Percentiles rank a stretch among this genome's conserved stretches.
These are phyloP conservation scores for Sycophila sp. DNA, from an alignment of 1,140 invertebrate species.

Conservation along the genomic window DNA sequence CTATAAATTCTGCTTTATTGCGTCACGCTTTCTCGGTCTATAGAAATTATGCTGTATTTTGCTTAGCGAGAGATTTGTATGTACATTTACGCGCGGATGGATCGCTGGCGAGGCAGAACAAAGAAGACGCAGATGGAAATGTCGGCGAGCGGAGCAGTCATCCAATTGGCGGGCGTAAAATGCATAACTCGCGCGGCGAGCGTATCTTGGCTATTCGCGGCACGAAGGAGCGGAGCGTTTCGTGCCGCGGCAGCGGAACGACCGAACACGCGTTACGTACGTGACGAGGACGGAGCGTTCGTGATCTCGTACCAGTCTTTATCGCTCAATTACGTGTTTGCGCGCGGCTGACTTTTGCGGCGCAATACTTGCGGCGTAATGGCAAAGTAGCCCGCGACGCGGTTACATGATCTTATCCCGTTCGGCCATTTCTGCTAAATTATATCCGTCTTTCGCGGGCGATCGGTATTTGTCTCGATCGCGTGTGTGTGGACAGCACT, in stretches of 20 bases:
- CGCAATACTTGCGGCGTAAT: not conserved
- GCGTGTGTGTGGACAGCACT: not conserved
- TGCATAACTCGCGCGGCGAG: too few relatives aligned
- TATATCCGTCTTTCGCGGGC: conserved; percentile 30
- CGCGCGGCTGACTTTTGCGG: not conserved
- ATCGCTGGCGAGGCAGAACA: too few relatives aligned
- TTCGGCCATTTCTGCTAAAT: conserved; percentile 14
- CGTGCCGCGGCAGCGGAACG: not conserved
- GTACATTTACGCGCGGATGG: too few relatives aligned
- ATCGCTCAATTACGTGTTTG: conserved; percentile 11
- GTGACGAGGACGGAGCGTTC: not conserved
- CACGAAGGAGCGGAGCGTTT: too few relatives aligned
- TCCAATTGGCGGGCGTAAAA: too few relatives aligned
- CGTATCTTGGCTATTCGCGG: not conserved
- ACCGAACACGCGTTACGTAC: not conserved
- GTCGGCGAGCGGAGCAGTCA: too few relatives aligned
- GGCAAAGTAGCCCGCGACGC: not conserved
- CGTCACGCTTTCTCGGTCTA: too few relatives aligned
- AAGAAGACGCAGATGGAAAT: too few relatives aligned
- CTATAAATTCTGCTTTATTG: too few relatives aligned
- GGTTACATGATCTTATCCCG: conserved; percentile 35
- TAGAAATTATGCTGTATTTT: too few relatives aligned
- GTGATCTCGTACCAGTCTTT: not conserved
- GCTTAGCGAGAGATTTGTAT: too few relatives aligned
- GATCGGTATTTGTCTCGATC: conserved; percentile 14